These are phyloP conservation scores for Pampus argenteus DNA, from an alignment of 2,797 vertebrate genomes.

Conservation along the genomic window DNA sequence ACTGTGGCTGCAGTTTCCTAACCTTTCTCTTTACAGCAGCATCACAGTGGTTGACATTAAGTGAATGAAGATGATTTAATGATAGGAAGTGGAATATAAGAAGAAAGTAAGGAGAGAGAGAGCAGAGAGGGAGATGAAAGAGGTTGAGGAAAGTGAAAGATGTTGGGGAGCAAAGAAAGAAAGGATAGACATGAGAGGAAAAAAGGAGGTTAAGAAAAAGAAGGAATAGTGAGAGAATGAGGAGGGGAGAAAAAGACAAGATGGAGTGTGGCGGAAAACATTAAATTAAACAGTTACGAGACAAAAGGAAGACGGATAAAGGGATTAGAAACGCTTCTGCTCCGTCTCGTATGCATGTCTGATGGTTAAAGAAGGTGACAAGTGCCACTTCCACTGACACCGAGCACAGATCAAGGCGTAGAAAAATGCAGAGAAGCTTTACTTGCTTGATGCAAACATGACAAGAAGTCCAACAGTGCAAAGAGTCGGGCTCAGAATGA, in stretches of 20 bases:
- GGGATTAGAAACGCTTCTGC: constrained; percentile 1
- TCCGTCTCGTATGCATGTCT: constrained; percentile 9
- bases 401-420: constrained; percentile 15
- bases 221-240: neutral
- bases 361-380: constrained; percentile 45
- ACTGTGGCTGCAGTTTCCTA: constrained; percentile 39
- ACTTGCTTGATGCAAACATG: neutral
- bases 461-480: neutral
- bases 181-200: neutral
- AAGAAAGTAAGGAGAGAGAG: neutral
- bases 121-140: neutral
- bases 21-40: constrained; percentile 8
- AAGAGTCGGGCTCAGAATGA: neutral
- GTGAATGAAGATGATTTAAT: constrained; percentile 20
- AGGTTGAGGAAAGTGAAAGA: neutral
- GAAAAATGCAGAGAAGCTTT: neutral
- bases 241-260: neutral
- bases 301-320: constrained; percentile 4
- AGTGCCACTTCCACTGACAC: constrained; percentile 15
- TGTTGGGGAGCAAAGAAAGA: neutral
- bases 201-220: neutral
- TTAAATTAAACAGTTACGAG: neutral
- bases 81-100: neutral
- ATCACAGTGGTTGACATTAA: constrained; percentile 3
- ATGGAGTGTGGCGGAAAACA: neutral